Evolutionary conservation across 2,888 invertebrate species (phyloP), one percentile per base, ranked within the genome.

Genomic region (Portevinia maculata): DNA sequence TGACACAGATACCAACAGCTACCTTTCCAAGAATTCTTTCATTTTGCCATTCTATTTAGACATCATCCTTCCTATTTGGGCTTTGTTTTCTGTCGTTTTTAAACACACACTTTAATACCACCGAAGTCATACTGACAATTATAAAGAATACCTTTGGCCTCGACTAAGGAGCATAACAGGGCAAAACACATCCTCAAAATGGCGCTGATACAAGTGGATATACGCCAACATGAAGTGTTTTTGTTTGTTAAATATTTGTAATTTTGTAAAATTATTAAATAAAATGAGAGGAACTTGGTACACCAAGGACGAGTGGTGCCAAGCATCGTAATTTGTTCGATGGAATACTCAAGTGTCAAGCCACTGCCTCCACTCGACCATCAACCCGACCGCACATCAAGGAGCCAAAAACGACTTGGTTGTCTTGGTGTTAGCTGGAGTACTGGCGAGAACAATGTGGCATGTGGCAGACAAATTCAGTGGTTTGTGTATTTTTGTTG

Each of bases 231-330:
- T 44, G 19, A n/a, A 15, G 9, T 6, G 41, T 4, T 6, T 21
- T 50, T 6, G 24, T 11, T 39, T 65, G 32, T 30, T 44, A 64
- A 44, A 30, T 52, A 52, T 65, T 71, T 71, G 52, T 28, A 59
- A 65, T 65, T 78, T 71, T 52, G 52, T 59, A 21, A 46, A 71
- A 65, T 59, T 59, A 71, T 78, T 64, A 64, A 78, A 64, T 64
- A 57, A 59, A 78, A 44, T 28, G 59, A 46, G 59, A 71, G 59
- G 57, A 37, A 41, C 19, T 64, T 37, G 37, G 21, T 44, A n/a
- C n/a, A n/a, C n/a, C n/a, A n/a, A n/a, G 41, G 48, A 50, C 41
- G 24, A 39, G 53, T 30, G 8, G 41, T 30, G 13, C 19, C 48
- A 34, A 17, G 28, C 60, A 13, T 71, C 41, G 60, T 62, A 71